A percentile compares a stretch with the other conserved stretches of the same genome.
phyloP scores from a whole-genome alignment of 2,888 invertebrate genomes.

The Ferdinandea cuprea region DNA sequence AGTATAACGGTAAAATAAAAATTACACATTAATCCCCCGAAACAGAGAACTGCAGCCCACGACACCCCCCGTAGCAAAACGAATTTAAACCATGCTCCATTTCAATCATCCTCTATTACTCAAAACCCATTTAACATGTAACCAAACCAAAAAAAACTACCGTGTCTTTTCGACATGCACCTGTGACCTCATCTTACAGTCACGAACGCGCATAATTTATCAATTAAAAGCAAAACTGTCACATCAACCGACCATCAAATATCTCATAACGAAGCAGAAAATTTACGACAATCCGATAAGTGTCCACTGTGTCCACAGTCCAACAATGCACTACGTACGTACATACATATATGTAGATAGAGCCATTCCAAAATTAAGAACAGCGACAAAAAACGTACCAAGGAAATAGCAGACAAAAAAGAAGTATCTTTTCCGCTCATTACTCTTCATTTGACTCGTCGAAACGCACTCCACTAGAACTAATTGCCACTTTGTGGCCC shows the following conservation, averaged over 20 bases:
- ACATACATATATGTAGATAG: no score
- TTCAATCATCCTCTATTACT: neutral
- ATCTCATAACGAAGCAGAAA: conserved; percentile 77
- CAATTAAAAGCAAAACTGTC: conserved; percentile 74
- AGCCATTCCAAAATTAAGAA: conserved; percentile 12
- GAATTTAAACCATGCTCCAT: no score
- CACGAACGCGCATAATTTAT: conserved; percentile 68
- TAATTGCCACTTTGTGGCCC: conserved; percentile 73
- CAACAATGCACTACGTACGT: neutral
- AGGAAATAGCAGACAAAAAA: conserved; percentile 17
- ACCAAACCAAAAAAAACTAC: conserved; percentile 19
- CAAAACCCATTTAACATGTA: conserved; percentile 36
- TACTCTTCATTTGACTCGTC: conserved; percentile 72
- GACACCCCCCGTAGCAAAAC: no score
- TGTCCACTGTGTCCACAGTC: conserved; percentile 2
- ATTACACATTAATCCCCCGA: no score
- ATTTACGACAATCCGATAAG: conserved; percentile 76
- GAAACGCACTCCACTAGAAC: conserved; percentile 71
- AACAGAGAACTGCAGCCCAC: no score
- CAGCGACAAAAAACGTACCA: conserved; percentile 21
- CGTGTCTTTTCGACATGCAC: conserved; percentile 58
- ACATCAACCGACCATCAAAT: conserved; percentile 70
- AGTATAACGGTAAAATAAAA: no score
- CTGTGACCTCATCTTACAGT: conserved; percentile 50
- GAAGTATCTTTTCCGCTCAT: conserved; percentile 74